phyloP scores from a whole-genome alignment of 2,113 vertebrate genomes.

The Hippocampus comes region DNA sequence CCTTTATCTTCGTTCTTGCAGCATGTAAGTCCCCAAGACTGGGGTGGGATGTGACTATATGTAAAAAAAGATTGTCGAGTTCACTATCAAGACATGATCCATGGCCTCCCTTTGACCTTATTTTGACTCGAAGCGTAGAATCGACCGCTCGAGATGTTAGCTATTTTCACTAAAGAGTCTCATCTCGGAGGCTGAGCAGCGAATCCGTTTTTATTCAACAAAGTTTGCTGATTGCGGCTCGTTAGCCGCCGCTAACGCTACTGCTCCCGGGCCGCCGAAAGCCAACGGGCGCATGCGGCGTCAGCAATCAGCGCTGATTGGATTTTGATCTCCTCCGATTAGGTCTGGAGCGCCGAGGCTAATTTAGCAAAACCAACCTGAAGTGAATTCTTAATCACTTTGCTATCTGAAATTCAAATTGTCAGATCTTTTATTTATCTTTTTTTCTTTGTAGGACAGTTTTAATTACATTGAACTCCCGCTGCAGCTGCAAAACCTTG shows the following conservation, averaged over 20 bases:
- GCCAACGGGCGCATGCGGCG: constrained; percentile 3
- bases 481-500: neutral
- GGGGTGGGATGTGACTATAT: no score
- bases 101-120: neutral
- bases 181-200: neutral
- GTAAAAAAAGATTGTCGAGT: neutral
- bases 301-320: constrained; percentile 65
- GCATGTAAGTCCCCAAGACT: no score
- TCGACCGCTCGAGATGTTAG: neutral
- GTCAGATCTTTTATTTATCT: neutral
- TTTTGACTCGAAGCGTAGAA: neutral
- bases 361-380: constrained; percentile 61
- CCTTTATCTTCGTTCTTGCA: no score
- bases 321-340: constrained; percentile 60
- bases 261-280: constrained; percentile 29
- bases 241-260: constrained; percentile 41
- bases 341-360: constrained; percentile 43
- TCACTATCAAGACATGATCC: neutral
- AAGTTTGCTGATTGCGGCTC: constrained; percentile 42
- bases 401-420: constrained; percentile 43
- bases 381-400: constrained; percentile 40
- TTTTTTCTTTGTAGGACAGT: constrained; percentile 2
- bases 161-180: neutral
- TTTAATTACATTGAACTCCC: constrained; percentile 17
- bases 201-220: constrained; percentile 16